Base-by-base conservation (phyloP, 2,113 vertebrate species). In the Porphyrio hochstetteri region DNA sequence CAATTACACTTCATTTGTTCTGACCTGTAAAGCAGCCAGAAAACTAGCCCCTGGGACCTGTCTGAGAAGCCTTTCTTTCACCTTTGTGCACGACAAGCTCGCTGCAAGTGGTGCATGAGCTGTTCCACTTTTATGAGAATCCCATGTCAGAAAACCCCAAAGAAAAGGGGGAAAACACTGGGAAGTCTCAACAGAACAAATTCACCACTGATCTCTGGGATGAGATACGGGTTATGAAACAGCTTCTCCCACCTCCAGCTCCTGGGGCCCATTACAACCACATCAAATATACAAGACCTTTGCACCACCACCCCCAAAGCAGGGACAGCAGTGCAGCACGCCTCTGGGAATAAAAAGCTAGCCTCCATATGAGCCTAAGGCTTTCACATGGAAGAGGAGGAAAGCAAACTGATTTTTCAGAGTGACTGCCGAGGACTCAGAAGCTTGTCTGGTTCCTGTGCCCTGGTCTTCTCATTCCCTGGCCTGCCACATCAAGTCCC, bases 1-100 rank as follows among this genome's bases (percentile, higher is more conserved):
- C 88, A 65, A 74, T 75, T 71, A 95, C 53, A 84, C 89, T 95
- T 92, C 71, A 88, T 79, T 84, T 93, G 28, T 86, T 93, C 86
- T 87, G 81, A 85, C 61, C 48, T 83, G 44, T 56, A 88, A 84
- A 92, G 56, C 38, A 84, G 46, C 27, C 65, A 87, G 44, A 87
- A 86, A 91, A 82, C 36, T 61, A 78, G 44, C n/a, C 38, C 31
- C 25, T 40, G 44, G 72, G 52, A 86, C 40, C 48, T 63, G 38
- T 64, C 74, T 44, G 14, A 86, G 82, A 74, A 81, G 56, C 60
- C 57, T 88, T 90, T 23, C 48, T 86, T 91, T 88, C 64, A 69
- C 63, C 38, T 86, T 68, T 64, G 21, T 42, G 35, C 31, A 60
- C 68, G 33, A 75, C 11, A 64, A 86, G 35, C 60, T 84, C 84